Evolutionary conservation across 2,888 invertebrate genomes (phyloP).

Genomic region (Idaea aversata): DNA sequence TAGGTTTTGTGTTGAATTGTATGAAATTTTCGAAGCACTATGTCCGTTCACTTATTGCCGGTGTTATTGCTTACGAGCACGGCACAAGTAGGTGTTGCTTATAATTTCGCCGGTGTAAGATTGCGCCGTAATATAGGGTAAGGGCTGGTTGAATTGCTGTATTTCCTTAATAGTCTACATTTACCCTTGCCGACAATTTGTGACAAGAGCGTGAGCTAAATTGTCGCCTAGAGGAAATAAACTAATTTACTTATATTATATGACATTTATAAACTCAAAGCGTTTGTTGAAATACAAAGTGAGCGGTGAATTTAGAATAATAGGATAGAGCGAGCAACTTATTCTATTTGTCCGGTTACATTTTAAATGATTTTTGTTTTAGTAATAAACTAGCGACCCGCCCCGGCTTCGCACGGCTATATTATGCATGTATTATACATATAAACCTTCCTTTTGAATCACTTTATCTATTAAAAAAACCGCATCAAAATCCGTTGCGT

Average conservation of each 20-base stretch:
- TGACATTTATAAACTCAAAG: conserved; percentile 60
- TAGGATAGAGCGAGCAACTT: conserved; percentile 33
- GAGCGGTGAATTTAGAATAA: conserved; percentile 41
- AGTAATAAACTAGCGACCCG: too few relatives aligned
- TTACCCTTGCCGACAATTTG: conserved; percentile 78
- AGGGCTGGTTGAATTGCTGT: conserved; percentile 77
- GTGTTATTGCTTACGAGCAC: conserved; percentile 71
- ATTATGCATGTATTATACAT: too few relatives aligned
- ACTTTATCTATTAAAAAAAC: too few relatives aligned
- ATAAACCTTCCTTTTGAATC: too few relatives aligned
- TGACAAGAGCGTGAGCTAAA: conserved; percentile 77
- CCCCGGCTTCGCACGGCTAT: too few relatives aligned
- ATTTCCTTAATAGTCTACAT: conserved; percentile 80
- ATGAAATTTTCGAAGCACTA: conserved; percentile 39
- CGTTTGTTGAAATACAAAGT: conserved; percentile 57
- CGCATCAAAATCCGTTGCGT: too few relatives aligned
- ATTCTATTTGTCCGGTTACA: conserved; percentile 16
- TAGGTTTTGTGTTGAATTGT: conserved; percentile 30
- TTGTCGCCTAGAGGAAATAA: conserved; percentile 78
- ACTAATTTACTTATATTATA: conserved; percentile 77
- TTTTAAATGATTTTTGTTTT: background rate
- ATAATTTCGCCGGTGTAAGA: conserved; percentile 75
- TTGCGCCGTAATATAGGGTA: conserved; percentile 77
- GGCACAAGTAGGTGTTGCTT: conserved; percentile 75
- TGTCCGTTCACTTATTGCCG: conserved; percentile 47